These are phyloP conservation scores for Sminthurinus aureus DNA, from an alignment of 2,888 invertebrate genomes.

Conservation along the genomic window DNA sequence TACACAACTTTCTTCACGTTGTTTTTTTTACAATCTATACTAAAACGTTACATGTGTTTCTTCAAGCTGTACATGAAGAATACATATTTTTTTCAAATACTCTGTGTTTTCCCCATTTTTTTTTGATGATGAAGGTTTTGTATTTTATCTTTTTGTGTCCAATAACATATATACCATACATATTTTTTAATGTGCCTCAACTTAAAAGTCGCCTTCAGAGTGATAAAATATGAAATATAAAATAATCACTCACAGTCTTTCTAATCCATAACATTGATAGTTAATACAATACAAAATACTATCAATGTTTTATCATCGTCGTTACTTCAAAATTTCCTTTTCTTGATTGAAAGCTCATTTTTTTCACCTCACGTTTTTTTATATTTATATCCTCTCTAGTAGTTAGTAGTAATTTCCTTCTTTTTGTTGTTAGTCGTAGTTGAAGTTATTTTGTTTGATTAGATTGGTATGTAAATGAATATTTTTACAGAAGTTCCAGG, in stretches of 20 bases:
- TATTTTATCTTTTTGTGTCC: neutral
- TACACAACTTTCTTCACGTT: too few relatives aligned
- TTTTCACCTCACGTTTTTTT: neutral
- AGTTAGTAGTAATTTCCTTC: slow-evolving; percentile 4
- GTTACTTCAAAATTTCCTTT: neutral
- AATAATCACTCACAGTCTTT: too few relatives aligned
- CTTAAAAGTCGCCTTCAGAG: neutral
- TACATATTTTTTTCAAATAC: too few relatives aligned
- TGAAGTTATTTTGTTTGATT: neutral
- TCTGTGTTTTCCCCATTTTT: too few relatives aligned
- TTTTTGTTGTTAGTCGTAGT: slow-evolving; percentile 20
- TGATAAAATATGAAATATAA: neutral
- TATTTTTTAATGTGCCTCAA: neutral
- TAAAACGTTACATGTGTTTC: too few relatives aligned
- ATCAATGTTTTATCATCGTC: neutral
- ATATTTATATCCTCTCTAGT: neutral
- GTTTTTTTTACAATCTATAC: too few relatives aligned
- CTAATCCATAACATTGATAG: too few relatives aligned
- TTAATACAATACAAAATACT: too few relatives aligned
- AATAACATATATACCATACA: neutral
- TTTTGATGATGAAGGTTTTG: neutral
- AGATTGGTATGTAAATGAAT: slow-evolving; percentile 16
- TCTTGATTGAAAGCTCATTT: neutral
- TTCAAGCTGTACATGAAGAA: too few relatives aligned
- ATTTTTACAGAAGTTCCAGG: slow-evolving; percentile 56